phyloP scores from a whole-genome alignment of 2,888 invertebrate species.

The Lordiphosa fenestrarum region DNA sequence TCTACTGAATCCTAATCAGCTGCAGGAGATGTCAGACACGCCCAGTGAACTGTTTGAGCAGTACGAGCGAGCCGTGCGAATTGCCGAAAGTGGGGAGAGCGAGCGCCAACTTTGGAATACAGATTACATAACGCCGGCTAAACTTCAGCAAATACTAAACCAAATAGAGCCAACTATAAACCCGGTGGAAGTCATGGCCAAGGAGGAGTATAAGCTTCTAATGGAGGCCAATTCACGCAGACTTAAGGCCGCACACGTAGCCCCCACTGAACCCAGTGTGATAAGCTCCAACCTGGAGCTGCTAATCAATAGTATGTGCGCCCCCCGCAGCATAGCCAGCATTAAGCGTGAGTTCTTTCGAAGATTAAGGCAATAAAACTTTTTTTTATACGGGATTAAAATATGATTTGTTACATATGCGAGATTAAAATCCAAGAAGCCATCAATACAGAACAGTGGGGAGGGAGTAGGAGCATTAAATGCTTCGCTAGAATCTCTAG shows the following conservation, averaged over 20 bases:
- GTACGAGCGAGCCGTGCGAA: slow-evolving; percentile 39
- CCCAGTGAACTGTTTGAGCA: slow-evolving; percentile 44
- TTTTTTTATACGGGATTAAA: slow-evolving; percentile 50
- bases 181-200: slow-evolving; percentile 45
- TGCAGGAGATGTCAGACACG: slow-evolving; percentile 60
- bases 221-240: slow-evolving; percentile 49
- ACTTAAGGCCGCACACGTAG: neutral
- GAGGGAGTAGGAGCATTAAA: slow-evolving; percentile 50
- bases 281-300: slow-evolving; percentile 53
- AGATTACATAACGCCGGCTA: slow-evolving; percentile 36
- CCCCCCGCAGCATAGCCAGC: slow-evolving; percentile 83
- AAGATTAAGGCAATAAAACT: slow-evolving; percentile 40
- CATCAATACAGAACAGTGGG: slow-evolving; percentile 44
- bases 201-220: slow-evolving; percentile 37
- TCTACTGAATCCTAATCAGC: slow-evolving; percentile 87
- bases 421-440: slow-evolving; percentile 57
- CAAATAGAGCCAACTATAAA: slow-evolving; percentile 6
- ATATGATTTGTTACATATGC: slow-evolving; percentile 28
- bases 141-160: slow-evolving; percentile 16
- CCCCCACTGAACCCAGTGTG: neutral
- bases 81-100: slow-evolving; percentile 13
- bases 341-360: slow-evolving; percentile 82
- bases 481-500: slow-evolving; percentile 40
- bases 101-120: slow-evolving; percentile 40
- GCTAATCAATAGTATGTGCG: slow-evolving; percentile 85